Base-by-base conservation (phyloP, 2,888 invertebrate genomes). In the Amaurobius ferox region DNA sequence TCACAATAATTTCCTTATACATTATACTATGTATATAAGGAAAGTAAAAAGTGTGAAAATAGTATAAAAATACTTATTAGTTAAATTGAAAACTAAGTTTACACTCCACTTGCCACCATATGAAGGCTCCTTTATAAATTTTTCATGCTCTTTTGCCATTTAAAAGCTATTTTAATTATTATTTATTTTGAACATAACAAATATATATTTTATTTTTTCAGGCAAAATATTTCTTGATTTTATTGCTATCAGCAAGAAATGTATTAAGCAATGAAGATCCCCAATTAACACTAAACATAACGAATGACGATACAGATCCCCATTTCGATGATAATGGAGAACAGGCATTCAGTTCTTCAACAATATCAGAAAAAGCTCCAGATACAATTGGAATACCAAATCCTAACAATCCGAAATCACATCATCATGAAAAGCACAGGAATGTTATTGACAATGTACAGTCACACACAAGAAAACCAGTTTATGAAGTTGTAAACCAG, bases 321-420 rank as follows among this genome's bases (percentile, higher is more conserved):
- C 66, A 66, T 40, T 64, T 30, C 30, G 28, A 68, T 30, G 83
- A 85, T 64, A 64, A 55, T 66, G 30, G 19, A 61, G 77, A 80
- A n/a, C 55, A 67, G 28, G 26, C 23, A 11, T 80, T 67, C 13
- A 74, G 40, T 1, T 55, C 80, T 3, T 29, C 80, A 40, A 26
- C 26, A n/a, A 11, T 39, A 19, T 35, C 62, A 30, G 73, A 73
- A 9, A 73, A 26, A 30, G n/a, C 7, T 39, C 61, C 32, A 62
- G 83, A 77, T 32, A n/a, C 71, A 16, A 77, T 72, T n/a, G 83
- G 77, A 5, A 85, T 72, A 67, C 83, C 83, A 44, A 66, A 72
- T 35, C 26, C 72, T 6, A 68, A 19, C 11, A 44, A 64, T 16
- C 71, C 44, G 5, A 77, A 66, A 29, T 40, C 77, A 1, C 76